A percentile compares a stretch with the other conserved stretches of the same genome.
Evolutionary conservation across 2,797 vertebrate species (phyloP).

Genomic region (Lateolabrax maculatus): DNA sequence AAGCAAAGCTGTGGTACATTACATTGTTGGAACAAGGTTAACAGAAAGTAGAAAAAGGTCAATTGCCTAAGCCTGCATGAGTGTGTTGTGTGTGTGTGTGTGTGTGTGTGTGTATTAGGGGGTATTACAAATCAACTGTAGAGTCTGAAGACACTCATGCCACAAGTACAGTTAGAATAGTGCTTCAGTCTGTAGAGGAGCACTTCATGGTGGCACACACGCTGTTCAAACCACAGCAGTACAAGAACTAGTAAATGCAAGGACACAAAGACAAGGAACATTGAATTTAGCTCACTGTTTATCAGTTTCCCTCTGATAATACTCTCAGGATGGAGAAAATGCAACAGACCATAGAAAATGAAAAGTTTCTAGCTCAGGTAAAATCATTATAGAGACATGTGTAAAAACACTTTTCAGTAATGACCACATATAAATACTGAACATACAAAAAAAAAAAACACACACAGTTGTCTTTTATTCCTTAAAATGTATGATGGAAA

Average conservation of each 20-base stretch:
- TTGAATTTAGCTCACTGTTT: slow-evolving; percentile 47
- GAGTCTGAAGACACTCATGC: slow-evolving; percentile 63
- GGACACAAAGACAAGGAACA: slow-evolving; percentile 57
- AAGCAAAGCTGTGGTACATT: slow-evolving; percentile 50
- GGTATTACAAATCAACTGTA: slow-evolving; percentile 41
- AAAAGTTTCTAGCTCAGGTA: slow-evolving; percentile 36
- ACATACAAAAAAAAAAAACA: slow-evolving; percentile 42
- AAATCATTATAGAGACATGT: slow-evolving; percentile 44
- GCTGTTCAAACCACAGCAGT: slow-evolving; percentile 44
- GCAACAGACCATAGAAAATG: slow-evolving; percentile 45
- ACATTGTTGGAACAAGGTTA: slow-evolving; percentile 50
- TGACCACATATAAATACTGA: slow-evolving; percentile 43
- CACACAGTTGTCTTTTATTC: slow-evolving; percentile 48
- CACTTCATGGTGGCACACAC: slow-evolving; percentile 48
- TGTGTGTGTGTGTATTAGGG: slow-evolving; percentile 7
- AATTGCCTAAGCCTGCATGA: slow-evolving; percentile 56
- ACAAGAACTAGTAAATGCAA: slow-evolving; percentile 48
- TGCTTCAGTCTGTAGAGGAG: slow-evolving; percentile 62
- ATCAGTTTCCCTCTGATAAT: slow-evolving; percentile 34
- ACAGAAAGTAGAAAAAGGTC: slow-evolving; percentile 55
- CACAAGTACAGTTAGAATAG: slow-evolving; percentile 65
- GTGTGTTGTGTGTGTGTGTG: slow-evolving; percentile 29
- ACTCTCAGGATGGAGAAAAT: slow-evolving; percentile 28
- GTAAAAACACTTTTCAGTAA: slow-evolving; percentile 51
- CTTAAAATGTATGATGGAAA: slow-evolving; percentile 45